These are phyloP conservation scores for Clavelina lepadiformis DNA, from an alignment of 23 tunicate species.

Conservation along the genomic window DNA sequence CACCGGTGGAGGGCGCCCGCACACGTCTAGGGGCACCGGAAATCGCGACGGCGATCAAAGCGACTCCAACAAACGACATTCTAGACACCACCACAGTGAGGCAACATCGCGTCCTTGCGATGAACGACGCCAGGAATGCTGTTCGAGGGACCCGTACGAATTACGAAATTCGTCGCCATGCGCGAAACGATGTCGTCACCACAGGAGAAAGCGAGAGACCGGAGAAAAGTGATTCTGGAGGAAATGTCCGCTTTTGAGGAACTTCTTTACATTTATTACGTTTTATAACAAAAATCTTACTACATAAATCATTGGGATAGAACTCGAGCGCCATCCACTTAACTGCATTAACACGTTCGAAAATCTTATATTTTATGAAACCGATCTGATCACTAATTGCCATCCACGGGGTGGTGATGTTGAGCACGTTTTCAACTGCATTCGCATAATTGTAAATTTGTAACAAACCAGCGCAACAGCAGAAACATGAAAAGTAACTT, in stretches of 20 bases:
- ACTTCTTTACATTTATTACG: too few relatives aligned
- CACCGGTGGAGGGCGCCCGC: conserved; percentile 44
- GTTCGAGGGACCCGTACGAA: conserved; percentile 1
- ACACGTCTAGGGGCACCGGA: background rate
- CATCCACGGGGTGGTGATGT: conserved; percentile 14
- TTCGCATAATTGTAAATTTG: too few relatives aligned
- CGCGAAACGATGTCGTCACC: conserved; percentile 19
- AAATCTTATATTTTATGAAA: too few relatives aligned
- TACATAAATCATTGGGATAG: too few relatives aligned
- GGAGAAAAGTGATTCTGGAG: background rate
- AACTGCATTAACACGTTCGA: too few relatives aligned
- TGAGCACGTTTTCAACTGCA: background rate
- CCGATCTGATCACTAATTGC: too few relatives aligned
- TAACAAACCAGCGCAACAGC: too few relatives aligned
- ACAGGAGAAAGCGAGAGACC: background rate
- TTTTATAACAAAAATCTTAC: too few relatives aligned
- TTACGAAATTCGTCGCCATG: background rate
- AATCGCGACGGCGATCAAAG: conserved; percentile 12
- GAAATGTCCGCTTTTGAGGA: too few relatives aligned
- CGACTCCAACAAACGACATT: conserved; percentile 1
- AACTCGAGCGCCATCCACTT: too few relatives aligned
- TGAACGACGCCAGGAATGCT: background rate
- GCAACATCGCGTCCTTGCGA: background rate
- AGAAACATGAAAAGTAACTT: too few relatives aligned
- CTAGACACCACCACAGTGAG: background rate